Evolutionary conservation across 2,888 invertebrate species (phyloP), one percentile per base, ranked within the genome.

Genomic region (Pristionchus exspectatus): DNA sequence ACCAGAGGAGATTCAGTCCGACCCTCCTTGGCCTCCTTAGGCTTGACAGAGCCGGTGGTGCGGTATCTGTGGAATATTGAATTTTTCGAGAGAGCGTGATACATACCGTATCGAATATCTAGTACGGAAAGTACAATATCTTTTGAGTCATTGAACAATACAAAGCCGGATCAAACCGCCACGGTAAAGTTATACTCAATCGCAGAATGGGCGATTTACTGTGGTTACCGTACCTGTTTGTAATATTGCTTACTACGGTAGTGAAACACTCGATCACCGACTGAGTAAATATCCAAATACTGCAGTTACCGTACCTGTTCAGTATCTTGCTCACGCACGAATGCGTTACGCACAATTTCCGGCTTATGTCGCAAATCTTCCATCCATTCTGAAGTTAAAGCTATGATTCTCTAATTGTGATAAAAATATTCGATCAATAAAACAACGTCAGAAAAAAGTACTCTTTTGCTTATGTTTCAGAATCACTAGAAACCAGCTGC

Each of bases 281-380:
- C 66, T 66, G 66, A 66, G 12, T 66, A 14, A 10, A 69, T 69
- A n/a, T 44, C 44, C 4, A 44, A 44, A 44, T 44, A 44, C 44
- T 44, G 44, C 9, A 50, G 4, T 1, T 12, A 9, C 24, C 90
- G 24, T 77, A 94, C 93, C 94, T 90, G 87, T 94, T 94, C 30
- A 95, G 90, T 69, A 95, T 95, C 90, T 95, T 95, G 90, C 93
- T 93, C 83, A 95, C 95, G 90, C 95, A 95, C 85, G 93, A 93
- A 90, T 95, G 95, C 14, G 95, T 95, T 24, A 95, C 94, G 90
- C 94, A 94, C 9, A 95, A 90, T 50, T 92, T 91, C 90, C 94
- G 94, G 54, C 94, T 94, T 89, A 95, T 95, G 90, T 95, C 94
- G 90, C 95, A 95, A 33, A 95, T 95, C 90, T 94, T 94, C 94